Evolutionary conservation across 2,888 invertebrate species (phyloP).

Genomic region (Periphyllus acericola): DNA sequence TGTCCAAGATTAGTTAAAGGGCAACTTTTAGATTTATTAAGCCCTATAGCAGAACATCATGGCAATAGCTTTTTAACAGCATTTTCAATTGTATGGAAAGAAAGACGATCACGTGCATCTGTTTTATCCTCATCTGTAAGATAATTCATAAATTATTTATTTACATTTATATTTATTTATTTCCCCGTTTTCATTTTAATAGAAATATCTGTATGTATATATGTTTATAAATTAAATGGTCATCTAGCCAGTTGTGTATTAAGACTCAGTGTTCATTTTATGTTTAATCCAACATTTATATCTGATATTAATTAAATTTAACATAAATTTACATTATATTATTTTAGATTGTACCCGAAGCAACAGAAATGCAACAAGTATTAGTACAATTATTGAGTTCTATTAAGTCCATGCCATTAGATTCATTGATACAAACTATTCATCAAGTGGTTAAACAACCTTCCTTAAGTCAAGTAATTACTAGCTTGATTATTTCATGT

Average conservation of each 20-base stretch:
- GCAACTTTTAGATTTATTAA: slow-evolving; percentile 82
- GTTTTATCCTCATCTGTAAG: slow-evolving; percentile 64
- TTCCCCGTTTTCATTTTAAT: background rate
- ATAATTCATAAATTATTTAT: background rate
- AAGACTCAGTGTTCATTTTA: background rate
- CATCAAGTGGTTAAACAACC: slow-evolving; percentile 84
- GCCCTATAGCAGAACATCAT: slow-evolving; percentile 85
- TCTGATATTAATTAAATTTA: background rate
- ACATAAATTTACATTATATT: background rate
- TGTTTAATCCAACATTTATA: background rate
- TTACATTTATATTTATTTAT: background rate
- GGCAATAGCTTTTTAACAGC: slow-evolving; percentile 83
- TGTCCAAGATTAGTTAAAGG: slow-evolving; percentile 78
- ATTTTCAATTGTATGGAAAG: slow-evolving; percentile 87
- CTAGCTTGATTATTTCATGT: background rate
- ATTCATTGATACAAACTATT: slow-evolving; percentile 83
- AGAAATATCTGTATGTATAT: too few species aligned
- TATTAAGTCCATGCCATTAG: slow-evolving; percentile 84
- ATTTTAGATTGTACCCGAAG: slow-evolving; percentile 69
- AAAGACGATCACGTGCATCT: slow-evolving; percentile 71
- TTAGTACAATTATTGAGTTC: slow-evolving; percentile 83
- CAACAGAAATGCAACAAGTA: slow-evolving; percentile 77
- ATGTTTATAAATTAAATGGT: too few species aligned
- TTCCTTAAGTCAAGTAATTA: slow-evolving; percentile 69
- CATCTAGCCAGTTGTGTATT: too few species aligned